A percentile compares a stretch with the other conserved stretches of the same genome.
Conservation (phyloP, 2,113 vertebrate genomes). For the Prionailurus bengalensis region DNA sequence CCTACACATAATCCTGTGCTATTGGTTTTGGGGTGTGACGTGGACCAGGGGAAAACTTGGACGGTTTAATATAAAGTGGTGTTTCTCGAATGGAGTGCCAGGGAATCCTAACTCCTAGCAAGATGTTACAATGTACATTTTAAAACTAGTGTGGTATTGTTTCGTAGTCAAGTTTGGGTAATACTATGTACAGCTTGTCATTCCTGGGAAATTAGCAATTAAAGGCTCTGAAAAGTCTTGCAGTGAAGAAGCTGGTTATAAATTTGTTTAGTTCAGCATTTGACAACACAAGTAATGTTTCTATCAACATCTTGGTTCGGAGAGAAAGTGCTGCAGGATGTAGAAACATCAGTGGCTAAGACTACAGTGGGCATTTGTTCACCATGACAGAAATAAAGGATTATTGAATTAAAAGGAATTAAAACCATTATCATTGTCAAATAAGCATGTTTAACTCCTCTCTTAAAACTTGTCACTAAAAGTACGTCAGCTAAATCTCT, state of each 20-base stretch:
- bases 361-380: background rate
- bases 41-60: background rate
- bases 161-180: background rate
- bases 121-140: background rate
- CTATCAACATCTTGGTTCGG: background rate
- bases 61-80: background rate
- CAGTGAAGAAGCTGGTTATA: background rate
- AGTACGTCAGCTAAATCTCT: background rate
- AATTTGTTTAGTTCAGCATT: background rate
- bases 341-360: background rate
- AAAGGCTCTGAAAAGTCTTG: constrained; percentile 3
- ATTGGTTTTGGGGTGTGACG: background rate
- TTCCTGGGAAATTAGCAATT: constrained; percentile 19
- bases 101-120: background rate
- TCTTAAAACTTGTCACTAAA: constrained; percentile 25
- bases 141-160: background rate
- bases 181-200: background rate
- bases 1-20: background rate
- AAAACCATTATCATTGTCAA: background rate
- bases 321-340: background rate
- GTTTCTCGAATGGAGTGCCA: constrained; percentile 13
- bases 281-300: background rate
- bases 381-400: background rate
- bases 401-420: background rate
- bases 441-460: background rate